A percentile compares a stretch with the other conserved stretches of the same genome.
phyloP scores from a whole-genome alignment of 2,888 invertebrate genomes.

The Siphlonurus alternatus region DNA sequence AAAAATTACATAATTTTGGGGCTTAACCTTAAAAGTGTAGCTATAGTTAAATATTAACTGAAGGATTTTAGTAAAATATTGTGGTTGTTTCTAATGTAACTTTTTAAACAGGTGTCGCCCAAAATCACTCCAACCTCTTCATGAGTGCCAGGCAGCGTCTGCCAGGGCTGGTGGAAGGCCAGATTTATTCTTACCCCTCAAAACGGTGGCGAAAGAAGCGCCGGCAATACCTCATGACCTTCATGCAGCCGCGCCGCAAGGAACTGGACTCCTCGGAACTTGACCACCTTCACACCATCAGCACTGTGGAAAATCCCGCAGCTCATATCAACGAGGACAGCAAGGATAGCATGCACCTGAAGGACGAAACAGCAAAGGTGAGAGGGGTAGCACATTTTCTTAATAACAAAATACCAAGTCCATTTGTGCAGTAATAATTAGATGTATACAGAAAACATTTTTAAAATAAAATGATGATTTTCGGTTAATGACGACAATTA shows the following conservation, averaged over 20 bases:
- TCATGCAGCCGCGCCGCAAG: slow-evolving; percentile 31
- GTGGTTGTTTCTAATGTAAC: too few relatives aligned
- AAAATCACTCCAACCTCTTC: slow-evolving; percentile 80
- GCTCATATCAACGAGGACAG: slow-evolving; percentile 35
- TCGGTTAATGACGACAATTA: too few relatives aligned
- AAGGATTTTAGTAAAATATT: too few relatives aligned
- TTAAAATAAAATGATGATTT: too few relatives aligned
- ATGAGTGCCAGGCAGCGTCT: slow-evolving; percentile 80
- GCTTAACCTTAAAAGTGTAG: too few relatives aligned
- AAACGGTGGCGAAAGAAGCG: slow-evolving; percentile 80
- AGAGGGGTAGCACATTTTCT: too few relatives aligned
- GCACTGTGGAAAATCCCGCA: slow-evolving; percentile 39
- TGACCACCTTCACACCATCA: slow-evolving; percentile 46
- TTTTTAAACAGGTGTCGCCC: slow-evolving; percentile 56
- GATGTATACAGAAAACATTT: too few relatives aligned
- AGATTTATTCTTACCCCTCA: slow-evolving; percentile 82
- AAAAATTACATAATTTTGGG: too few relatives aligned
- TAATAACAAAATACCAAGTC: too few relatives aligned
- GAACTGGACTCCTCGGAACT: slow-evolving; percentile 19
- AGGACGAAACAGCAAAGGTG: slow-evolving; percentile 59
- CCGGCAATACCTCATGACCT: slow-evolving; percentile 62
- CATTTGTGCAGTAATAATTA: too few relatives aligned
- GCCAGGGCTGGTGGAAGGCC: slow-evolving; percentile 76
- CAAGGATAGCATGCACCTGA: slow-evolving; percentile 67
- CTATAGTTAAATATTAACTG: too few relatives aligned